phyloP scores from a whole-genome alignment of 2,888 invertebrate genomes.

The Andrena bicolor region DNA sequence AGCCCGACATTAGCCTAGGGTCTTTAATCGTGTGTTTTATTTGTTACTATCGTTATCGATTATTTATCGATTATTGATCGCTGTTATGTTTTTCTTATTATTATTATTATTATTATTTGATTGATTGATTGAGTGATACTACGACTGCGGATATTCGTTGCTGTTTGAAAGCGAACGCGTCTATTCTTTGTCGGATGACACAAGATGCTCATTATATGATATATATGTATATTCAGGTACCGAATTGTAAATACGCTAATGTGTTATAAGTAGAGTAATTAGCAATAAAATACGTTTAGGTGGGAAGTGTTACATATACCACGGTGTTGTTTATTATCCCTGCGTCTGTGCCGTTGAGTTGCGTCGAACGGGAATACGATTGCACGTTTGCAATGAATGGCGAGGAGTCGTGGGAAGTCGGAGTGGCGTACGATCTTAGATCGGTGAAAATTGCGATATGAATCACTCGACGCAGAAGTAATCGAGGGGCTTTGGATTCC shows the following conservation, averaged over 20 bases:
- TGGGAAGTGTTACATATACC: conserved; percentile 32
- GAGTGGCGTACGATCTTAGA: no score
- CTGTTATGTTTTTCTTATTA: conserved; percentile 43
- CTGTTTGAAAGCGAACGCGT: conserved; percentile 43
- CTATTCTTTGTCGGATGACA: conserved; percentile 48
- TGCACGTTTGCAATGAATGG: no score
- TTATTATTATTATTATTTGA: conserved; percentile 55
- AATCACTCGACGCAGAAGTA: no score
- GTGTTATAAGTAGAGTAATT: conserved; percentile 42
- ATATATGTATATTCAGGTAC: conserved; percentile 41
- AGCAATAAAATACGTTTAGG: conserved; percentile 64
- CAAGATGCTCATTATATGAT: conserved; percentile 50
- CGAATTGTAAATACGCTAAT: conserved; percentile 66
- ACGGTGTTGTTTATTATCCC: conserved; percentile 11
- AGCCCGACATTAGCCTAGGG: conserved; percentile 35
- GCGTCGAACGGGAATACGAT: not conserved
- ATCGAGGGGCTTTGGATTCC: not conserved
- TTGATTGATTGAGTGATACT: conserved; percentile 39
- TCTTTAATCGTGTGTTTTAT: conserved; percentile 27
- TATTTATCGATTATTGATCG: conserved; percentile 48
- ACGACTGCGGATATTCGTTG: conserved; percentile 40
- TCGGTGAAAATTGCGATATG: no score
- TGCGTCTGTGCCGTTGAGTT: not conserved
- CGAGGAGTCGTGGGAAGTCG: no score
- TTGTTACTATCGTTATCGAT: conserved; percentile 42